Evolutionary conservation across 2,797 vertebrate genomes (phyloP).

Genomic region (Halcyon chelicuti): DNA sequence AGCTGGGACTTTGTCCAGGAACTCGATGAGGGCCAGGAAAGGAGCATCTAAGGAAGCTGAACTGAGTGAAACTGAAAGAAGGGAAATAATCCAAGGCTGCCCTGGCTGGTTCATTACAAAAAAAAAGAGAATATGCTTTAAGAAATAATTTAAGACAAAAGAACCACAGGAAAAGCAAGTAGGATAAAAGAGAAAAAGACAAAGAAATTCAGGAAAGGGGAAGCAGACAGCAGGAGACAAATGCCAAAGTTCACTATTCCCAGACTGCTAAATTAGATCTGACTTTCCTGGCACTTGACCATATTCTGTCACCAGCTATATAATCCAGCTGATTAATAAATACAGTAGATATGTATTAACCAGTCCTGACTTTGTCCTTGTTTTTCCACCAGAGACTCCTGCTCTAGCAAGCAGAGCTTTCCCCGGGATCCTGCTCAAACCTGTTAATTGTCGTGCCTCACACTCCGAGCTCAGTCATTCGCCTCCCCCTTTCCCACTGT

Average conservation of each 20-base stretch:
- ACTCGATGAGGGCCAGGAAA: slow-evolving; percentile 47
- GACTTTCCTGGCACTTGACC: slow-evolving; percentile 66
- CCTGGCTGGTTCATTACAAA: neutral
- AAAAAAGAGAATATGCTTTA: neutral
- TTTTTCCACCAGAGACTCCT: slow-evolving; percentile 29
- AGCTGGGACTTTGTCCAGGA: slow-evolving; percentile 64
- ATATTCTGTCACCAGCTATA: slow-evolving; percentile 69
- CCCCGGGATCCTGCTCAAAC: slow-evolving; percentile 53
- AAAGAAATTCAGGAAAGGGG: slow-evolving; percentile 40
- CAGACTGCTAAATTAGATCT: slow-evolving; percentile 58
- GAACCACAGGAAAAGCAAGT: neutral
- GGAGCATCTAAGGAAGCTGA: slow-evolving; percentile 63
- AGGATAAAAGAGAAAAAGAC: neutral
- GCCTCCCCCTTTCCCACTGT: slow-evolving; percentile 12
- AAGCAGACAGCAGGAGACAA: slow-evolving; percentile 51
- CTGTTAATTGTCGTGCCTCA: slow-evolving; percentile 52
- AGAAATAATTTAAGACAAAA: slow-evolving; percentile 34
- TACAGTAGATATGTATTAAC: slow-evolving; percentile 55
- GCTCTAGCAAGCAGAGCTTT: neutral
- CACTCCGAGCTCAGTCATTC: neutral
- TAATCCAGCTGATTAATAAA: slow-evolving; percentile 60
- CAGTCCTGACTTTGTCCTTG: slow-evolving; percentile 53
- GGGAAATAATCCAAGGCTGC: slow-evolving; percentile 20
- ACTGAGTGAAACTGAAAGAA: slow-evolving; percentile 9
- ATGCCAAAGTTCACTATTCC: slow-evolving; percentile 50